Base-by-base conservation (phyloP, 2,797 vertebrate species). In the Melanotaenia pygmaea region DNA sequence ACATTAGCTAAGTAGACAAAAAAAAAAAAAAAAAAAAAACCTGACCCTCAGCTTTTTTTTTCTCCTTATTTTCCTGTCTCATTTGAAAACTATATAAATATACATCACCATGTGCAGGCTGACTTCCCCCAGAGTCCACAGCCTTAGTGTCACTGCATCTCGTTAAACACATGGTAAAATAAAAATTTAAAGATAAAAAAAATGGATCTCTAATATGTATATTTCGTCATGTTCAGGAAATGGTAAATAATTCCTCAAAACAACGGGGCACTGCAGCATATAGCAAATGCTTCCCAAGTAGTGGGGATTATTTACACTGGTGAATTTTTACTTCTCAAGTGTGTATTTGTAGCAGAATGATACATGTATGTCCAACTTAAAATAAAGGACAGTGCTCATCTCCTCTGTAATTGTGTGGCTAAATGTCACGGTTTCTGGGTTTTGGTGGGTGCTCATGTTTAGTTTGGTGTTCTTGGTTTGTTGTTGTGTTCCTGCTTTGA, bases 1-100 rank as follows among this genome's bases (percentile, higher is more conserved):
- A 69, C 9, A 56, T 60, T 34, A 38, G 4, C 16, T 65, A 28
- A 68, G 18, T 60, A 24, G 26, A 40, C 59, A 30, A 72, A n/a
- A n/a, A 26, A 26, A 26, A 26, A 26, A 26, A 26, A 28, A 35
- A 12, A 60, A 13, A 12, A 43, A 16, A 18, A 0, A 43, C 38
- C 38, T 40, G 18, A 8, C 12, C 22, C 35, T 66, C 0, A 61
- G 13, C 22, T 26, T 28, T 28, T 34, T 20, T 65, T 59, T 59
- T 4, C 3, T 60, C 35, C 26, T 66, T 0, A 6, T 60, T 28
- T 50, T 2, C 59, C 51, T 67, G 22, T 24, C 32, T 20, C 0
- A 28, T 37, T 63, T 2, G 63, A 74, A 70, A 74, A 70, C 14
- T 14, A 8, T 12, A 10, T 18, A n/a, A 47, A n/a, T 4, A 47